phyloP scores from a whole-genome alignment of 2,888 invertebrate genomes.

The Eupithecia tripunctaria region DNA sequence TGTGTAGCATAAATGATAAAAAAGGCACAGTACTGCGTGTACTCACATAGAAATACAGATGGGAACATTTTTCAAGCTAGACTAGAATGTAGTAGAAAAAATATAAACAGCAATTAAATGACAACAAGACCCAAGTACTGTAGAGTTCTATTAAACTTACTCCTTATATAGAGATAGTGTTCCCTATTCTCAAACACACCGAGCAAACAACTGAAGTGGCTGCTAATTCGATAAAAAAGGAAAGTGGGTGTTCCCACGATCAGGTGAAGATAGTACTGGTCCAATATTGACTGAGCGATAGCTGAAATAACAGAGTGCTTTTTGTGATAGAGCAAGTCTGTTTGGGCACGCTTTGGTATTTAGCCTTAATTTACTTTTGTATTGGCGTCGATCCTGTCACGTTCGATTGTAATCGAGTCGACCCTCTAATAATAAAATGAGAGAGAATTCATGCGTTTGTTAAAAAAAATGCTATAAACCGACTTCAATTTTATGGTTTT shows the following conservation, averaged over 20 bases:
- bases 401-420: neutral
- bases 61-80: neutral
- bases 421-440: too few species aligned
- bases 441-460: too few species aligned
- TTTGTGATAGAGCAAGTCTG: slow-evolving; percentile 17
- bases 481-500: too few species aligned
- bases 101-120: neutral
- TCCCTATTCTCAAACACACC: slow-evolving; percentile 34
- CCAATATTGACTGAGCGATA: slow-evolving; percentile 62
- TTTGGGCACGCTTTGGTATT: slow-evolving; percentile 17
- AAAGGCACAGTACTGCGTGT: neutral
- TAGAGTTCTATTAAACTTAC: slow-evolving; percentile 11
- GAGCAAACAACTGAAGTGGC: slow-evolving; percentile 39
- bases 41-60: neutral
- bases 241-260: slow-evolving; percentile 70
- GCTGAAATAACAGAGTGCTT: slow-evolving; percentile 37
- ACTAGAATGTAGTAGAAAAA: neutral
- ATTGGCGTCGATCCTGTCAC: neutral
- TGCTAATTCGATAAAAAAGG: slow-evolving; percentile 53
- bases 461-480: too few species aligned
- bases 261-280: slow-evolving; percentile 55
- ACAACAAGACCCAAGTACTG: neutral
- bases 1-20: too few species aligned
- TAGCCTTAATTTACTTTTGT: slow-evolving; percentile 10
- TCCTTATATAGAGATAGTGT: slow-evolving; percentile 23